Evolutionary conservation across 2,888 invertebrate genomes (phyloP).

Genomic region (Dicyrtomina minuta): DNA sequence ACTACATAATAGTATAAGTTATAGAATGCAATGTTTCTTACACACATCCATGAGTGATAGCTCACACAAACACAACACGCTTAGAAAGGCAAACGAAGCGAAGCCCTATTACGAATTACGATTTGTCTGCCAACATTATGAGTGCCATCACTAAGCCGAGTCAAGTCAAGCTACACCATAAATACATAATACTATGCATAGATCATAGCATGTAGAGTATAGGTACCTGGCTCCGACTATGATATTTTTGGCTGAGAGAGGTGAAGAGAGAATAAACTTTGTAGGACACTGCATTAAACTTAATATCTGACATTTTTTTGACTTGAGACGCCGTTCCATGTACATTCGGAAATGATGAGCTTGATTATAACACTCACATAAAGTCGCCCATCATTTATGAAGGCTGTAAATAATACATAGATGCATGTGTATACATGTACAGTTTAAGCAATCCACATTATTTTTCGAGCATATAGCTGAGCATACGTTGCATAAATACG

Average conservation of each 20-base stretch:
- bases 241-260: too few species aligned
- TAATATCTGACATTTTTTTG: constrained; percentile 21
- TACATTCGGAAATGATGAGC: background rate
- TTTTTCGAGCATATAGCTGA: too few species aligned
- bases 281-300: constrained; percentile 4
- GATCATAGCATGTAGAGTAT: too few species aligned
- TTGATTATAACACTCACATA: background rate
- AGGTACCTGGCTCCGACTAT: too few species aligned
- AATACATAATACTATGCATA: too few species aligned
- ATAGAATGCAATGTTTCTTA: constrained; percentile 11
- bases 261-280: too few species aligned
- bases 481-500: too few species aligned
- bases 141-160: too few species aligned
- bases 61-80: constrained; percentile 9
- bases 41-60: constrained; percentile 4
- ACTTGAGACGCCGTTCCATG: background rate
- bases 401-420: background rate
- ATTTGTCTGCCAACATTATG: constrained; percentile 13
- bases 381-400: background rate
- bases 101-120: constrained; percentile 13
- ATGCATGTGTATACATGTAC: too few species aligned
- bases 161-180: too few species aligned
- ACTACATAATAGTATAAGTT: too few species aligned
- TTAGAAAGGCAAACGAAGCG: background rate
- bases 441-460: too few species aligned